Percentiles rank a stretch among this genome's conserved stretches.
Evolutionary conservation across 2,888 invertebrate genomes (phyloP).

Genomic region (Heliothis peltigera): DNA sequence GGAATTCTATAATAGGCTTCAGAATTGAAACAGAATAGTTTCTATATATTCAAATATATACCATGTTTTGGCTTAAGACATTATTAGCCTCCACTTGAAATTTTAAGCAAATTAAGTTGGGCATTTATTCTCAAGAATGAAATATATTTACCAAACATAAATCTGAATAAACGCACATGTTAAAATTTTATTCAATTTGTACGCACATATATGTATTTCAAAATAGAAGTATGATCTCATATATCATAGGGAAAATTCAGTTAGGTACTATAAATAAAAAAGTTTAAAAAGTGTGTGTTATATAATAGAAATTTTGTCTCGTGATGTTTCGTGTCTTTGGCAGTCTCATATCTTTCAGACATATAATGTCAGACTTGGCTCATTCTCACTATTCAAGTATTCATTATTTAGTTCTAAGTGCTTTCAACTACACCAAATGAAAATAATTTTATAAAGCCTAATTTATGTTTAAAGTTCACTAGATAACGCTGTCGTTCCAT

Average conservation of each 20-base stretch:
- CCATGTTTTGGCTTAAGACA: slow-evolving; percentile 6
- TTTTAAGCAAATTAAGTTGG: slow-evolving; percentile 27
- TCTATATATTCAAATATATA: slow-evolving; percentile 19
- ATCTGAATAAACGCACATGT: slow-evolving; percentile 22
- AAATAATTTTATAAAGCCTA: slow-evolving; percentile 59
- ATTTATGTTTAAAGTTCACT: slow-evolving; percentile 56
- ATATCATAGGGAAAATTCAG: slow-evolving; percentile 24
- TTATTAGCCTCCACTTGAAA: slow-evolving; percentile 18
- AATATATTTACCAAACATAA: slow-evolving; percentile 30
- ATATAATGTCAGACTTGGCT: slow-evolving; percentile 69
- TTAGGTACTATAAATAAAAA: slow-evolving; percentile 2
- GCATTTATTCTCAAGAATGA: slow-evolving; percentile 22
- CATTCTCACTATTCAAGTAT: slow-evolving; percentile 63
- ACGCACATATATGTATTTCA: slow-evolving; percentile 3
- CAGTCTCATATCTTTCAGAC: slow-evolving; percentile 57
- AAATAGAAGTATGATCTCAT: slow-evolving; percentile 25
- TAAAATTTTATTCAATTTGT: slow-evolving; percentile 17
- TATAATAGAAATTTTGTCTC: slow-evolving; percentile 44
- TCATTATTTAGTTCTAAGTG: slow-evolving; percentile 64
- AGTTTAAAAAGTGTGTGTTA: slow-evolving; percentile 43
- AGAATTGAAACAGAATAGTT: slow-evolving; percentile 14
- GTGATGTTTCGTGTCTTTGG: slow-evolving; percentile 56
- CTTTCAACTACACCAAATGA: slow-evolving; percentile 51
- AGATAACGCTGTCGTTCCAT: slow-evolving; percentile 50
- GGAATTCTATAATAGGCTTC: slow-evolving; percentile 12